phyloP scores from a whole-genome alignment of 2,113 vertebrate species.

The Acrocephalus kingi region DNA sequence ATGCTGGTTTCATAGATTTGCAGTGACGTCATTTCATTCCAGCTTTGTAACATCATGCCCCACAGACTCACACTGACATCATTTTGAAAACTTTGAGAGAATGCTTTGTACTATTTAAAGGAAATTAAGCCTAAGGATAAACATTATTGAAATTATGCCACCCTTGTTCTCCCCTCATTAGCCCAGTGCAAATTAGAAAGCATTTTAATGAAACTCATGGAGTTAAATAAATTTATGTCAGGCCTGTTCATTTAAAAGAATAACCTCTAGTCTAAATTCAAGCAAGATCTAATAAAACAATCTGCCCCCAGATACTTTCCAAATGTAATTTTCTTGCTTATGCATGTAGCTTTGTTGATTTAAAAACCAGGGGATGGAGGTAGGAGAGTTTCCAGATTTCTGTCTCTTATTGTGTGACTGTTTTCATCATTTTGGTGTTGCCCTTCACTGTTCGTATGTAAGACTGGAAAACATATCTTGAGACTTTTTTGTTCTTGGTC shows the following conservation, averaged over 20 bases:
- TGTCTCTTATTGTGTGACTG: not conserved
- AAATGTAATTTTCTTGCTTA: slow-evolving; percentile 27
- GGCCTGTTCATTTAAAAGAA: not conserved
- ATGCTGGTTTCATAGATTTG: slow-evolving; percentile 20
- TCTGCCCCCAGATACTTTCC: slow-evolving; percentile 14
- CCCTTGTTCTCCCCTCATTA: not conserved
- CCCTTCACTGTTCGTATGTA: not conserved
- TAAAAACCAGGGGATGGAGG: not conserved
- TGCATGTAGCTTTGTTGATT: not conserved
- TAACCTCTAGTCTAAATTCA: not conserved
- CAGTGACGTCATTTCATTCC: slow-evolving; percentile 57
- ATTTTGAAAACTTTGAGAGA: slow-evolving; percentile 37
- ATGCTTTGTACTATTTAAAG: slow-evolving; percentile 43
- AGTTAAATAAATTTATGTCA: not conserved
- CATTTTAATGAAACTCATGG: not conserved
- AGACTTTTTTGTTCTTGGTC: not conserved
- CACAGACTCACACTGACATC: not conserved
- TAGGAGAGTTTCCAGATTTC: slow-evolving; percentile 6
- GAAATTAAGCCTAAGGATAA: slow-evolving; percentile 36
- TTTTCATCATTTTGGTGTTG: not conserved
- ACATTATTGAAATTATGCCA: slow-evolving; percentile 17
- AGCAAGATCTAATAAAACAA: slow-evolving; percentile 25
- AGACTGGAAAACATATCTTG: not conserved
- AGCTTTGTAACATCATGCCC: not conserved
- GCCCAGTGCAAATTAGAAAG: not conserved